Base-by-base conservation (phyloP, 2,113 vertebrate species). In the Ophiodon elongatus region DNA sequence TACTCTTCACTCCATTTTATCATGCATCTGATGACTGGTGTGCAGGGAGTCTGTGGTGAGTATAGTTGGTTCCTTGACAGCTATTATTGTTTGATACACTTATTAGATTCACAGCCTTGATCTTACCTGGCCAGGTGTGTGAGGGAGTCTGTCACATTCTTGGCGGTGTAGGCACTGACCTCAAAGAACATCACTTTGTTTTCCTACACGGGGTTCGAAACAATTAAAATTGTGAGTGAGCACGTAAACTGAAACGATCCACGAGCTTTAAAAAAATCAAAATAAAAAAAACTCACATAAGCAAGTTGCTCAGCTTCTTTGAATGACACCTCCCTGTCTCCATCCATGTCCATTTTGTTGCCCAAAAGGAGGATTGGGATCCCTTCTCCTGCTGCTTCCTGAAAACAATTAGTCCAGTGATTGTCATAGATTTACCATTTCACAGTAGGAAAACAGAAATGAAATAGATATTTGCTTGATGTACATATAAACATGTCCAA, bases 311-410 rank as follows among this genome's bases (percentile, higher is more conserved):
- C 94, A 15, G 97, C 98, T 3, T 96, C 93, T 81, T 95, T 95
- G 74, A 89, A 91, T 0, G 96, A 93, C 33, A 99, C 97, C 92
- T 96, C 95, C 4, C 97, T 94, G 60, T 97, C 95, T 78, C 89
- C 95, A 45, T 96, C 94, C 4, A 95, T 96, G 93, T 99, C 97
- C 2, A 95, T 96, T 94, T 99, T 99, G 90, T 99, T 98, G 50
- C 96, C 98, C 62, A 99, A 37, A 65, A 99, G 93, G 80, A 99
- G 96, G 79, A 98, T 83, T 6, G 95, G 96, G 82, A 98, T 85
- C 1, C 91, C 92, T 73, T 96, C 96, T 65, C 95, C 97, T 14
- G 96, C 93, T 50, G 95, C 95, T 39, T 99, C 98, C 96, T 99
- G 88, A 13, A 79, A 86, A 56, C 59, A 2, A 43, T 4, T 0